A percentile compares a stretch with the other conserved stretches of the same genome.
phyloP scores from a whole-genome alignment of 2,797 vertebrate genomes.

The Myotis vivesi region DNA sequence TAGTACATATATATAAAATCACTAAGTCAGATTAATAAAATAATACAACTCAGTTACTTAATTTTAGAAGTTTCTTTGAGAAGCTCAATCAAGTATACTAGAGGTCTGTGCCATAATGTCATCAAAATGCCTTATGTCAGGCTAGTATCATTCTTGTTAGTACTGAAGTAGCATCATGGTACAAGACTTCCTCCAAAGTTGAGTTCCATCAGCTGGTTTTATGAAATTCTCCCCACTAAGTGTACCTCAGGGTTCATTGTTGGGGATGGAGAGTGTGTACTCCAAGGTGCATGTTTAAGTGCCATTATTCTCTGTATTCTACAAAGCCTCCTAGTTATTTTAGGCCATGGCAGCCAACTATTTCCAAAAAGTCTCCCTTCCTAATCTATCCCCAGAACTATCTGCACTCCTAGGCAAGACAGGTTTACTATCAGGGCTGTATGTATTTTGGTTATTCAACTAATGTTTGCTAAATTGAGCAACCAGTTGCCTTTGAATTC shows the following conservation, averaged over 20 bases:
- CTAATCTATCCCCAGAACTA: neutral
- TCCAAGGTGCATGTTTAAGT: neutral
- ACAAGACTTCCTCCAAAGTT: neutral
- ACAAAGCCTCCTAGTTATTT: neutral
- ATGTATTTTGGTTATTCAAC: neutral
- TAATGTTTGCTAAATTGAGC: constrained; percentile 33
- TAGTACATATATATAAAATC: neutral
- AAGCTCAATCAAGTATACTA: neutral
- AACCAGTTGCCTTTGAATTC: neutral
- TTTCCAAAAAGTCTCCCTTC: neutral
- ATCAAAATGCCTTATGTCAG: neutral
- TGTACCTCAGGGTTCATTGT: neutral
- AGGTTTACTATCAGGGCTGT: neutral
- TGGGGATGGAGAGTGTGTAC: neutral
- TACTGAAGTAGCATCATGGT: neutral
- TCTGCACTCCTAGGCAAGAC: neutral
- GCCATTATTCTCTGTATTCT: neutral
- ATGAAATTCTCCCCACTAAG: neutral
- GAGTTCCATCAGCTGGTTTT: neutral
- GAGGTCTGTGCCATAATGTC: neutral
- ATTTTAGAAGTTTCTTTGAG: neutral
- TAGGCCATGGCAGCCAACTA: neutral
- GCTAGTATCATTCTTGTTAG: neutral
- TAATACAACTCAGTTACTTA: neutral
- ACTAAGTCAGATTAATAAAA: neutral